Base-by-base conservation (phyloP, 1,140 invertebrate genomes). In the Chionoecetes opilio region DNA sequence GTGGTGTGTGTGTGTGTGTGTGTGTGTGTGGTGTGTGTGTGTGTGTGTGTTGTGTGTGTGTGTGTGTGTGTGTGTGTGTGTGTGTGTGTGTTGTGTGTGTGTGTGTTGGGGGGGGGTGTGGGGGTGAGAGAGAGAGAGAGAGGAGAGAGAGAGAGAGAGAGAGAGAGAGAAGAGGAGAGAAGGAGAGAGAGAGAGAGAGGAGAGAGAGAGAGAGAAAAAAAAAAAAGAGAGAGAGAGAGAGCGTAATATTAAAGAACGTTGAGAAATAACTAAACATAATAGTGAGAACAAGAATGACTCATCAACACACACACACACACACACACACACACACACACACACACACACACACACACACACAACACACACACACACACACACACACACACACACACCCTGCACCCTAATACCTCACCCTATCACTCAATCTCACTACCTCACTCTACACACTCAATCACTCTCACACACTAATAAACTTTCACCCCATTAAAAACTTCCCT, bases 161-260 rank as follows among this genome's bases (percentile, higher is more conserved):
- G 63, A 75, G 32, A 38, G 85, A 38, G 85, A 87, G 85, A 87
- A 32, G n/a, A 32, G n/a, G 85, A 37, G 85, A 38, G 85, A 38
- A 32, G 34, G 63, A 75, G 63, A 75, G 63, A 75, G 63, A 75
- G 63, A 75, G 63, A 75, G 63, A 75, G 63, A 75, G 63, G 37
- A 38, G 37, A 37, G 63, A 75, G 63, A 75, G 63, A 75, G 63
- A 87, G 85, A 38, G 32, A 37, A 26, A 37, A 14, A 87, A 17
- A 14, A 87, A 14, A 38, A 17, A 38, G 85, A 87, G 85, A 41
- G 85, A 87, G 85, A 87, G 85, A 87, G 85, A 91, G 89, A 91
- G 89, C 46, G 89, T 53, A 32, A 53, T n/a, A 53, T 17, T 53
- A 29, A 53, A 89, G 21, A 2, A 26, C 87, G 32, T 14, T 41